phyloP scores from a whole-genome alignment of 2,888 invertebrate species.

The Ichneumon xanthorius region DNA sequence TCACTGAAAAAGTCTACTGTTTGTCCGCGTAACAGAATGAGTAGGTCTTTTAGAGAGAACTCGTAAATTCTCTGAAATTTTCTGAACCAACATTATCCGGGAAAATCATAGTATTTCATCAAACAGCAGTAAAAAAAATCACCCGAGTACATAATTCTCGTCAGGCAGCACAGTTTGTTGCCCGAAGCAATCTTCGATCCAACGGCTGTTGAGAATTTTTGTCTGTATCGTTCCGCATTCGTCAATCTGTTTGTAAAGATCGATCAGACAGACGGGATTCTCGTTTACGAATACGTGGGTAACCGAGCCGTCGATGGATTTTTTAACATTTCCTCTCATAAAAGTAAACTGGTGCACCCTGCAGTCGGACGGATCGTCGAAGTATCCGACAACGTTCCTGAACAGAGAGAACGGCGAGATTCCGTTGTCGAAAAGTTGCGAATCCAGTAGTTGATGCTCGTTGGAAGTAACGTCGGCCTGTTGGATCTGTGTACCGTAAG shows the following conservation, averaged over 20 bases:
- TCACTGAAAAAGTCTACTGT: too few species aligned
- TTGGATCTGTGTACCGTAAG: background rate
- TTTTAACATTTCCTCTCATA: slow-evolving; percentile 76
- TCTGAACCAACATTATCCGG: too few species aligned
- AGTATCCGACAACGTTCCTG: slow-evolving; percentile 77
- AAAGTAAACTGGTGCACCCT: slow-evolving; percentile 76
- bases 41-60: too few species aligned
- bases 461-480: slow-evolving; percentile 23
- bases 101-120: too few species aligned
- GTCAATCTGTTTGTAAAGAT: slow-evolving; percentile 60
- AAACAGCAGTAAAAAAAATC: slow-evolving; percentile 22
- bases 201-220: slow-evolving; percentile 75
- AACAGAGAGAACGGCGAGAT: slow-evolving; percentile 79
- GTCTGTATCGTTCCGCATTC: slow-evolving; percentile 47
- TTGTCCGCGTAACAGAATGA: too few species aligned
- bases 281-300: slow-evolving; percentile 76
- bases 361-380: slow-evolving; percentile 71
- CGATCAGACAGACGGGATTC: slow-evolving; percentile 48
- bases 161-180: slow-evolving; percentile 70
- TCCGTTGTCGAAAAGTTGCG: slow-evolving; percentile 74
- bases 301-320: slow-evolving; percentile 72
- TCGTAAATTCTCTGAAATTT: too few species aligned
- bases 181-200: slow-evolving; percentile 78
- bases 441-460: slow-evolving; percentile 72
- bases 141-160: slow-evolving; percentile 70